Conservation (phyloP, 1,140 invertebrate species). For the Drosophila saltans region DNA sequence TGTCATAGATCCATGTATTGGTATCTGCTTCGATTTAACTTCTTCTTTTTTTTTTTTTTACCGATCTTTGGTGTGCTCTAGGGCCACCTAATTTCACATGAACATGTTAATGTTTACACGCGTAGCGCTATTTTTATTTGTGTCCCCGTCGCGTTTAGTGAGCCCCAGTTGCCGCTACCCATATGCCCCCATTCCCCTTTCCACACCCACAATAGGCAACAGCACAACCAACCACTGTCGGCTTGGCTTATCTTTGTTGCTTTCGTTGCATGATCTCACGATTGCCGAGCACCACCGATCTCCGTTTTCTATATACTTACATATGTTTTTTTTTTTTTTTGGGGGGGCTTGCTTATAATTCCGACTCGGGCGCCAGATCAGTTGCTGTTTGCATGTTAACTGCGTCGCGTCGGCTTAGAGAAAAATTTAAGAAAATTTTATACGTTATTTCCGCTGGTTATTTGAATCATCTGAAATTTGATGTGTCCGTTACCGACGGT, state of each 20-base stretch:
- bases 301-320: background rate
- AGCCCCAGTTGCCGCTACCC: slow-evolving; percentile 20
- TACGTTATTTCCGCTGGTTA: background rate
- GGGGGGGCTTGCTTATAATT: slow-evolving; percentile 35
- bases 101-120: slow-evolving; percentile 82
- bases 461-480: slow-evolving; percentile 8
- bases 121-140: slow-evolving; percentile 79
- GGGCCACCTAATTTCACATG: slow-evolving; percentile 75
- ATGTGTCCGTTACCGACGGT: slow-evolving; percentile 35
- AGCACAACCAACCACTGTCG: slow-evolving; percentile 60
- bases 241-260: slow-evolving; percentile 62
- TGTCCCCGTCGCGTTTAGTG: slow-evolving; percentile 50
- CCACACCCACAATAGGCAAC: slow-evolving; percentile 29
- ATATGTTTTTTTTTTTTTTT: slow-evolving; percentile 8
- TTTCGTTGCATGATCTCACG: slow-evolving; percentile 45
- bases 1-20: slow-evolving; percentile 79
- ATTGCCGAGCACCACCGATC: slow-evolving; percentile 44
- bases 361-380: slow-evolving; percentile 54
- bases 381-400: slow-evolving; percentile 67
- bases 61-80: slow-evolving; percentile 36
- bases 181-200: background rate
- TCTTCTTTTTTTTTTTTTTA: slow-evolving; percentile 8
- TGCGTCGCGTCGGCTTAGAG: slow-evolving; percentile 53
- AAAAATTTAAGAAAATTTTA: background rate
- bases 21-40: slow-evolving; percentile 53